Evolutionary conservation across 2,888 invertebrate genomes (phyloP).

Genomic region (Torymus texanus): DNA sequence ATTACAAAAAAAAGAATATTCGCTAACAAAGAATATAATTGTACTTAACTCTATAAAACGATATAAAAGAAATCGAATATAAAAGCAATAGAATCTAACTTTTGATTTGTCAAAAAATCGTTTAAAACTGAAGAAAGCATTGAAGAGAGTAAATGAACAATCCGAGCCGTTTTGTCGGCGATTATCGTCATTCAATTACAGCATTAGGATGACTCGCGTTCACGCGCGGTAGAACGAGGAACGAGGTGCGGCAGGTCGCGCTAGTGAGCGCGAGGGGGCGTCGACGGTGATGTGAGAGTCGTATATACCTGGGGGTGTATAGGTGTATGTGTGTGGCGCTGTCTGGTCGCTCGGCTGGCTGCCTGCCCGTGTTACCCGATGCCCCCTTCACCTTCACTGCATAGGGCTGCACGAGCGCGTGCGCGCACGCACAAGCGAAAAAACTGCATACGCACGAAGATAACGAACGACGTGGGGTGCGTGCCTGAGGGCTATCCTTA

Average conservation of each 20-base stretch:
- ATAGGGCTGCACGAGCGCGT: slow-evolving; percentile 68
- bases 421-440: slow-evolving; percentile 63
- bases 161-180: no score
- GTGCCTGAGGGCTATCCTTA: slow-evolving; percentile 73
- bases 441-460: slow-evolving; percentile 70
- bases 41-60: no score
- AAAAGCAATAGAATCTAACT: no score
- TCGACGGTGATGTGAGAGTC: no score
- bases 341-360: slow-evolving; percentile 57
- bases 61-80: no score
- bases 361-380: slow-evolving; percentile 70
- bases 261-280: no score
- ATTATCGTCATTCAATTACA: slow-evolving; percentile 11
- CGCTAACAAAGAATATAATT: no score
- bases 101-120: no score
- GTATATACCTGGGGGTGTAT: no score
- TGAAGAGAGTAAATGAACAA: no score
- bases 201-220: slow-evolving; percentile 20
- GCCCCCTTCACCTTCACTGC: slow-evolving; percentile 74
- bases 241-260: not conserved
- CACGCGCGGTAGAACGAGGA: not conserved
- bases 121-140: no score
- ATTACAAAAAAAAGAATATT: no score
- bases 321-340: not conserved
- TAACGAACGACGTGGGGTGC: slow-evolving; percentile 65